Base-by-base conservation (phyloP, 2,797 vertebrate species). In the Sebastes glaucus region DNA sequence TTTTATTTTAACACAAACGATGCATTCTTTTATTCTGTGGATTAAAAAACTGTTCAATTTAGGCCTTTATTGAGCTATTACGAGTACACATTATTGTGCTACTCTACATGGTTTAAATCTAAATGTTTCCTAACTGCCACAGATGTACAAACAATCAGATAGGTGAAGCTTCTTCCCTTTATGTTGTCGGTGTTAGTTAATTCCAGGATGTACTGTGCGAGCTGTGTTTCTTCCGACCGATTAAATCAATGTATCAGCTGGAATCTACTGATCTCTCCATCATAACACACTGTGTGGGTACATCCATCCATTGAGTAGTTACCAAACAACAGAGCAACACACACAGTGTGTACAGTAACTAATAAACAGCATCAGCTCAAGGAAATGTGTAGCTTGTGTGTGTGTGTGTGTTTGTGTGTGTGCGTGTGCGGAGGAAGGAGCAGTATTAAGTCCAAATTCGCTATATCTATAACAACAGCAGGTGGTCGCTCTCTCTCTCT, bases 211-310 rank as follows among this genome's bases (percentile, higher is more conserved):
- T 20, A 56, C 59, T 11, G 32, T 62, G 18, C 52, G 59, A 72
- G 30, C 6, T 2, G 6, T 2, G 7, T 66, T 28, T 69, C 61
- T 74, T 52, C 38, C 3, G 22, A 38, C 25, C 7, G 59, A 69
- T 57, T 65, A 61, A 55, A 68, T 77, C 16, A 33, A 3, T 55
- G 49, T 28, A 53, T 35, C 76, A 42, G 60, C 72, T 77, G 77
- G 53, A 80, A 35, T 60, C 49, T 55, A 75, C 64, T 70, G 60
- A 76, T 77, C 68, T 74, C 52, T 81, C 22, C 38, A 63, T 70
- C 55, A 61, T 20, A 66, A 32, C 42, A 49, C 30, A 53, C 18
- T 46, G 35, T 63, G 23, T 3, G 42, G 30, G 18, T 23, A 28
- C 30, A 59, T 30, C 66, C 52, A 66, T 35, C 33, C 23, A 52